Evolutionary conservation across 2,888 invertebrate genomes (phyloP), one percentile per base, ranked within the genome.

Genomic region (Alloplasta piceator): DNA sequence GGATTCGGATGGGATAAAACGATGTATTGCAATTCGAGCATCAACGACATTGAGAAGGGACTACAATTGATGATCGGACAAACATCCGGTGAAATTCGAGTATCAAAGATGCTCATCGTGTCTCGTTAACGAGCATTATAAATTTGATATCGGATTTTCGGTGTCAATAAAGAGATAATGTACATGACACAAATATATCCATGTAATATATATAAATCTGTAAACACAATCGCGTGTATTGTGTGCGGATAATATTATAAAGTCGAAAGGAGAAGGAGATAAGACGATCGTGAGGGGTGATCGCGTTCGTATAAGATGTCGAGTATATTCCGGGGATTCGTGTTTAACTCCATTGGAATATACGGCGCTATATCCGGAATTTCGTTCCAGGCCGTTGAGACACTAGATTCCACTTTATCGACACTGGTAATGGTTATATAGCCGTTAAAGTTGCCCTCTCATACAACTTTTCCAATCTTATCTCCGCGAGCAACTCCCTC

Each of bases 391-490:
- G 86, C 89, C 90, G 89, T 90, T 90, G 90, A 90, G 90, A 89
- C 91, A 90, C 90, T 90, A 90, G 90, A 91, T 91, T 91, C 91
- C 88, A 90, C 90, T 91, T 90, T 91, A 91, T 91, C 90, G 89
- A 87, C 86, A 87, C 86, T 84, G 67, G 89, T 91, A 91, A 91
- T 90, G 91, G 91, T 91, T 91, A 91, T 91, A 90, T 89, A 90
- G 90, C 91, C 87, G 90, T 91, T 90, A 90, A 90, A 90, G 88
- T 90, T 88, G 88, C 88, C 91, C 92, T 82, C 92, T 93, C 92
- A 90, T 92, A 92, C 93, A 93, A 93, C 93, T 93, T 93, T 93
- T 93, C 93, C 93, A 93, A 93, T 93, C 93, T 93, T 93, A 93
- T 93, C 93, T 92, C 90, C 92, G 91, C 56, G 68, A 77, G 70